Evolutionary conservation across 2,113 vertebrate species (phyloP).

Genomic region (Brachyhypopomus gauderio): DNA sequence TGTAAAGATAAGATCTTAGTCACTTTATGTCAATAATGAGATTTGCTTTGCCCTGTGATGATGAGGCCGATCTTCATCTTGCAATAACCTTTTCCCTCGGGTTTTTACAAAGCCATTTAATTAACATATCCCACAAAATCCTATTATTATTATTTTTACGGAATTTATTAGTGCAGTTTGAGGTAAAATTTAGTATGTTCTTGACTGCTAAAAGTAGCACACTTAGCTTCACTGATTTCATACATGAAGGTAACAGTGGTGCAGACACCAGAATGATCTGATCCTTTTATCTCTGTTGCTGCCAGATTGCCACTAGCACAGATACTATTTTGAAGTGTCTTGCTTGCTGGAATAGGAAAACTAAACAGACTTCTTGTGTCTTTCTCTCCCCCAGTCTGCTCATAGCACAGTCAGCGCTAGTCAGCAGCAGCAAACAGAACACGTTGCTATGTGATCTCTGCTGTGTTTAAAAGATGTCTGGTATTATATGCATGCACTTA

Average conservation of each 20-base stretch:
- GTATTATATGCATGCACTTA: not conserved
- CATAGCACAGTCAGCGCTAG: slow-evolving; percentile 23
- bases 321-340: slow-evolving; percentile 1
- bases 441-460: slow-evolving; percentile 27
- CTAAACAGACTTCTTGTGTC: slow-evolving; percentile 18
- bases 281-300: slow-evolving; percentile 23
- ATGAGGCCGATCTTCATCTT: slow-evolving; percentile 36
- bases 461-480: not conserved
- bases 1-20: slow-evolving; percentile 26
- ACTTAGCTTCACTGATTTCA: slow-evolving; percentile 32
- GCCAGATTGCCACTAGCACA: slow-evolving; percentile 17
- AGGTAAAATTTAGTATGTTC: slow-evolving; percentile 31
- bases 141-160: slow-evolving; percentile 29
- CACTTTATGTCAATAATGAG: slow-evolving; percentile 39
- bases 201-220: slow-evolving; percentile 1
- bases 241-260: slow-evolving; percentile 17
- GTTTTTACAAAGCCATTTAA: slow-evolving; percentile 50
- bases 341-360: slow-evolving; percentile 14
- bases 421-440: not conserved
- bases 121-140: slow-evolving; percentile 34
- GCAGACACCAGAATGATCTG: slow-evolving; percentile 33
- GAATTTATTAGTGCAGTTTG: slow-evolving; percentile 44
- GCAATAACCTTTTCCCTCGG: slow-evolving; percentile 24
- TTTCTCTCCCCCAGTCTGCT: not conserved
- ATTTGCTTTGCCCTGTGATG: slow-evolving; percentile 31